phyloP scores from a whole-genome alignment of 2,797 vertebrate species.

The Enteromius afrohamiltoni region DNA sequence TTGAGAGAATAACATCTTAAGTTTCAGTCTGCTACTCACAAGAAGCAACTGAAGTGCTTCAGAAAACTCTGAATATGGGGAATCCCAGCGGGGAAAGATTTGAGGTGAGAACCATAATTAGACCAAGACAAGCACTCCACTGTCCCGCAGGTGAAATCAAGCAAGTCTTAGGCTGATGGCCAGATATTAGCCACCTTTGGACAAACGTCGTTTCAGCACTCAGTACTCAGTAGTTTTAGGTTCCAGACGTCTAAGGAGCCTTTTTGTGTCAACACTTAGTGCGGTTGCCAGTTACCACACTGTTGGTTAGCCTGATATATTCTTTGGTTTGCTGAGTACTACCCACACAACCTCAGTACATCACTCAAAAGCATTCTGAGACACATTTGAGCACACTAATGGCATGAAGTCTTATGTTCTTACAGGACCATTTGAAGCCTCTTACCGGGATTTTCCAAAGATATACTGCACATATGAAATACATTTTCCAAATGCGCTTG shows the following conservation, averaged over 20 bases:
- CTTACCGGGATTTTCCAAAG: slow-evolving; percentile 54
- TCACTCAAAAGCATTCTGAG: slow-evolving; percentile 26
- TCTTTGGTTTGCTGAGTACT: slow-evolving; percentile 53
- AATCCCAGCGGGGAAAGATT: slow-evolving; percentile 65
- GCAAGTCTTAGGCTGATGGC: slow-evolving; percentile 54
- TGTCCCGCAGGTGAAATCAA: slow-evolving; percentile 74
- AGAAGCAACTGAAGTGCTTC: slow-evolving; percentile 1
- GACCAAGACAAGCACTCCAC: slow-evolving; percentile 74
- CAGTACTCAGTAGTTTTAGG: slow-evolving; percentile 60
- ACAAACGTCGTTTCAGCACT: slow-evolving; percentile 66
- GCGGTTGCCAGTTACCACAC: slow-evolving; percentile 57
- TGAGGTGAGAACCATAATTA: slow-evolving; percentile 76
- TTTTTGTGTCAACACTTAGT: slow-evolving; percentile 59
- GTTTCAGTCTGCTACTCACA: not conserved
- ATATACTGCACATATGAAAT: slow-evolving; percentile 68
- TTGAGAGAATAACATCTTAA: not conserved
- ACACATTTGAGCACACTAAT: slow-evolving; percentile 31
- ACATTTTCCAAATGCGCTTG: slow-evolving; percentile 59
- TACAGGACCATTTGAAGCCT: slow-evolving; percentile 49
- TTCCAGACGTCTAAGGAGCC: slow-evolving; percentile 61
- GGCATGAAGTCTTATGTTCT: slow-evolving; percentile 36
- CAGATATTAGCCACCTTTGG: slow-evolving; percentile 63
- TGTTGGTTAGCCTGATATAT: slow-evolving; percentile 61
- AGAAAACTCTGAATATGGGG: slow-evolving; percentile 16
- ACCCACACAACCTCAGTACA: slow-evolving; percentile 46